phyloP scores from a whole-genome alignment of 1,140 invertebrate species.

The Nebria ingens region DNA sequence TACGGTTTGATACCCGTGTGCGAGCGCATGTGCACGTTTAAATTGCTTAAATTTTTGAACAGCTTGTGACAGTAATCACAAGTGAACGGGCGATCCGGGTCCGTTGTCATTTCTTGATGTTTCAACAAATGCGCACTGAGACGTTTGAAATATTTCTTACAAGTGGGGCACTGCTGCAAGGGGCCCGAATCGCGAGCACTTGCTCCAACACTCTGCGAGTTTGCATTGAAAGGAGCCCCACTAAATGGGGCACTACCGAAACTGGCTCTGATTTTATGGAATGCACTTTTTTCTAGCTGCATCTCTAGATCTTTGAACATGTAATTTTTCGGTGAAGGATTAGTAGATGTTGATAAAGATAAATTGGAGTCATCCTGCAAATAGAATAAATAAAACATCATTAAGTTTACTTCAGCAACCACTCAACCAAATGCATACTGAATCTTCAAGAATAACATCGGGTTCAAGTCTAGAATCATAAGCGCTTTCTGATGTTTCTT shows the following conservation, averaged over 20 bases:
- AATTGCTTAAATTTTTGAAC: slow-evolving; percentile 29
- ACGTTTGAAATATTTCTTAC: slow-evolving; percentile 30
- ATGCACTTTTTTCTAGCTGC: background rate
- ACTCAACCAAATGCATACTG: background rate
- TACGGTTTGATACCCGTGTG: slow-evolving; percentile 47
- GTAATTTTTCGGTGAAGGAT: background rate
- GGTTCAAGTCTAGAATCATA: background rate
- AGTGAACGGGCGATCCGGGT: slow-evolving; percentile 22
- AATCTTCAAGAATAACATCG: background rate
- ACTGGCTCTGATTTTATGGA: background rate
- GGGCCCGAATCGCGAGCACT: slow-evolving; percentile 25
- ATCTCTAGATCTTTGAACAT: background rate
- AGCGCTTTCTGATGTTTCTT: background rate
- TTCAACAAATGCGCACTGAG: slow-evolving; percentile 30
- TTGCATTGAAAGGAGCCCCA: no score
- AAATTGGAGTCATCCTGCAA: background rate
- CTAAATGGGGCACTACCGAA: no score
- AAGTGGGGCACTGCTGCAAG: slow-evolving; percentile 31
- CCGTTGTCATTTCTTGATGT: slow-evolving; percentile 23
- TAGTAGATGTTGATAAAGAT: background rate
- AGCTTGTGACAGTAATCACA: slow-evolving; percentile 28
- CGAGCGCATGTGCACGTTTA: slow-evolving; percentile 32
- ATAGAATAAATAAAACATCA: background rate
- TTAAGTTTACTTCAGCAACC: background rate
- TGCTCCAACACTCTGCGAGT: background rate